Evolutionary conservation across 2,888 invertebrate species (phyloP), one percentile per base, ranked within the genome.

Genomic region (Seira ritae): DNA sequence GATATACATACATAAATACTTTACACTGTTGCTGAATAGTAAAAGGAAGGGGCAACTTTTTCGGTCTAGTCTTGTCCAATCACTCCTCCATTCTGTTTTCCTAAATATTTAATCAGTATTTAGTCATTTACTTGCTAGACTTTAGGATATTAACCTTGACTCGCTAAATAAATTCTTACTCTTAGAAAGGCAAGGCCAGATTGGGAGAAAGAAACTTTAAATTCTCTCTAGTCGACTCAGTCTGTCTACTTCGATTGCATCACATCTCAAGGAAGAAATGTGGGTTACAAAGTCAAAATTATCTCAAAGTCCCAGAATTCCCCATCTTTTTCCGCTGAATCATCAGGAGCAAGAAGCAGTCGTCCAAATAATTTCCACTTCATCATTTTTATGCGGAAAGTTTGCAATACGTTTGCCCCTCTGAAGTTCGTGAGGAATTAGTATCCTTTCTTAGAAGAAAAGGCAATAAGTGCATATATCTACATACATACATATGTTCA

Each of bases 41-140:
- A 8, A 4, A 8, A 42, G 4, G 12, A 8, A 42, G 4, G 42
- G 6, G 12, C 42, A 8, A 42, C 42, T 42, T 42, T 42, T 12
- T 42, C 42, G 6, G 6, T 42, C 6, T 42, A 42, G 42, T 42
- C 42, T 42, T 8, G 4, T 12, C 42, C 42, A 42, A 42, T 42
- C 42, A 42, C 6, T 42, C 6, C 4, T 8, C 4, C 42, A 42
- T 4, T 42, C 12, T 42, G 4, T 42, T 42, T 19, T 66, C 65
- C 37, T 74, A 62, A 74, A 74, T 74, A 65, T 74, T 74, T 74
- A 74, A 74, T 74, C 19, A 74, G 15, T 65, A 12, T 65, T 74
- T 74, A 19, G 74, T 74, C 66, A 66, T 66, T 74, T 66, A 62
- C 65, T 66, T 65, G n/a, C 65, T 19, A 1, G 62, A 37, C 17